A percentile compares a stretch with the other conserved stretches of the same genome.
phyloP scores from a whole-genome alignment of 2,113 vertebrate genomes.

The Ptychochromis oligacanthus region DNA sequence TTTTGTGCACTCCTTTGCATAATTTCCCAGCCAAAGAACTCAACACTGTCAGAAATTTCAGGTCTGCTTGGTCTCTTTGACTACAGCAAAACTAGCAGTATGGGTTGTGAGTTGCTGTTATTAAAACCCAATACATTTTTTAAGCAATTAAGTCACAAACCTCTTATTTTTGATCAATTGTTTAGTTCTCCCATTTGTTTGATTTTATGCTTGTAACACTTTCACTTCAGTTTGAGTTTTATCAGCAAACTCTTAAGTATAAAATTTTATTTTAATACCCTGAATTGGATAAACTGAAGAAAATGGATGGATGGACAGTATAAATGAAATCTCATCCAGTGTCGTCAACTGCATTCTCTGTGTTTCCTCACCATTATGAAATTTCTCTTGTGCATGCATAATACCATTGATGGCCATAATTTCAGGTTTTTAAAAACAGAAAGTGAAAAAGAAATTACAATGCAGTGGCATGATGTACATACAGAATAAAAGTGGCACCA shows the following conservation, averaged over 20 bases:
- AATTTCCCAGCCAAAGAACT: no score
- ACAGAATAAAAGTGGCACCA: neutral
- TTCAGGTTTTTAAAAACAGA: neutral
- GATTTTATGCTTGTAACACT: no score
- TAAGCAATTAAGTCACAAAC: no score
- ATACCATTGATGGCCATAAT: neutral
- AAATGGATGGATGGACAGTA: no score
- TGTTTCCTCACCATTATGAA: neutral
- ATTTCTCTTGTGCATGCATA: neutral
- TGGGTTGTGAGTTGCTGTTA: neutral
- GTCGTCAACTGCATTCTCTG: neutral
- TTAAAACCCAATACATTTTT: neutral
- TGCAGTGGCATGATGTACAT: no score
- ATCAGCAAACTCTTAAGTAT: no score
- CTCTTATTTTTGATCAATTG: no score
- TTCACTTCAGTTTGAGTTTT: no score
- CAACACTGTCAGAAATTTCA: neutral
- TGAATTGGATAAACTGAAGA: no score
- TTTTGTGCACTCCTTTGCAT: neutral
- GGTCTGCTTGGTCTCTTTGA: no score
- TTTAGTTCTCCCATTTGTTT: no score
- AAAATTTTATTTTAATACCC: no score
- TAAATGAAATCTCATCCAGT: neutral
- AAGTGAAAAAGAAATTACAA: neutral
- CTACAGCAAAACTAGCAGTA: neutral